These are phyloP conservation scores for Eumacrocentrus americanus DNA, from an alignment of 2,888 invertebrate genomes.

Conservation along the genomic window DNA sequence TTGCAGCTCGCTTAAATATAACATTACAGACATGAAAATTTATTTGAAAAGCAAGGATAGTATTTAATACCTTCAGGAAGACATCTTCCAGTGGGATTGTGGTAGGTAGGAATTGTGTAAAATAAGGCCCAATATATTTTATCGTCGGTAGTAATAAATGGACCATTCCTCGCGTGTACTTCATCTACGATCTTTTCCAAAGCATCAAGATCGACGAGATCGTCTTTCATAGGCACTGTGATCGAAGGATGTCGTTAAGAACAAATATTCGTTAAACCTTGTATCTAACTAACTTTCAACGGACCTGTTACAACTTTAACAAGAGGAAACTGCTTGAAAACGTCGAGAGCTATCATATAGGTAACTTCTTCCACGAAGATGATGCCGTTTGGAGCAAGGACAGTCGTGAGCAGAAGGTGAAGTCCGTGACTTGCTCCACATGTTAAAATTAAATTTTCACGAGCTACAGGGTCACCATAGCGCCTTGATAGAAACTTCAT, in stretches of 20 bases:
- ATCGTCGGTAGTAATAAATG: slow-evolving; percentile 38
- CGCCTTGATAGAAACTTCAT: slow-evolving; percentile 61
- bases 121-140: slow-evolving; percentile 66
- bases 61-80: slow-evolving; percentile 59
- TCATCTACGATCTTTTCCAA: slow-evolving; percentile 61
- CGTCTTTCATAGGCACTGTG: slow-evolving; percentile 64
- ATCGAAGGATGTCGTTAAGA: no score
- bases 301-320: slow-evolving; percentile 64
- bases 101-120: slow-evolving; percentile 67
- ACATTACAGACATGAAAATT: neutral
- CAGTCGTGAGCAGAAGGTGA: slow-evolving; percentile 64
- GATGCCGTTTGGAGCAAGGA: slow-evolving; percentile 64
- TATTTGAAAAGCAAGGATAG: neutral
- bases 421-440: slow-evolving; percentile 70
- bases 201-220: slow-evolving; percentile 63
- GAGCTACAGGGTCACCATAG: slow-evolving; percentile 61
- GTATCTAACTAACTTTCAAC: neutral
- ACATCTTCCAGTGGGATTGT: slow-evolving; percentile 67
- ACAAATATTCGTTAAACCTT: no score
- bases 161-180: slow-evolving; percentile 49
- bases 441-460: slow-evolving; percentile 65
- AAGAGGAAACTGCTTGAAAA: slow-evolving; percentile 65
- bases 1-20: slow-evolving; percentile 55
- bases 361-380: slow-evolving; percentile 72
- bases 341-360: slow-evolving; percentile 68